A percentile compares a stretch with the other conserved stretches of the same genome.
phyloP scores from a whole-genome alignment of 2,888 invertebrate genomes.

The Apantesis nais region DNA sequence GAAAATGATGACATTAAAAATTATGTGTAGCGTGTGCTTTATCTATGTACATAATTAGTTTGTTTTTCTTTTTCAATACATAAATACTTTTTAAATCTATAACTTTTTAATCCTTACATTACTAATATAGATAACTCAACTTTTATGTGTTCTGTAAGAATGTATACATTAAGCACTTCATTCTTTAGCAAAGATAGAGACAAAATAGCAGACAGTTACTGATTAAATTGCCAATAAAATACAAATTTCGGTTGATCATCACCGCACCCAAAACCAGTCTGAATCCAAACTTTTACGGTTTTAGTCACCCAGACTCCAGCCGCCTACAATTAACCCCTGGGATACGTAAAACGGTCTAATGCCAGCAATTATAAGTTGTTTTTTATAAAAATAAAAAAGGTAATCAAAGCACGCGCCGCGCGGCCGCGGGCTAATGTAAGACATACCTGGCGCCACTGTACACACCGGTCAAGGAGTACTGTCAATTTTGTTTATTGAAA shows the following conservation, averaged over 20 bases:
- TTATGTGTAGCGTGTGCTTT: too few relatives aligned
- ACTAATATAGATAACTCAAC: background rate
- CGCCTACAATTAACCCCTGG: slow-evolving; percentile 77
- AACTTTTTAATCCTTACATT: background rate
- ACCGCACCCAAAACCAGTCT: slow-evolving; percentile 5
- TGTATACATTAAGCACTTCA: background rate
- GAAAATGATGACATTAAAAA: too few relatives aligned
- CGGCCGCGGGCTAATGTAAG: slow-evolving; percentile 40
- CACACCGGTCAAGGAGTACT: slow-evolving; percentile 16
- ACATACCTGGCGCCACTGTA: slow-evolving; percentile 44
- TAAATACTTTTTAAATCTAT: too few relatives aligned
- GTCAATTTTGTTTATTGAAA: slow-evolving; percentile 28
- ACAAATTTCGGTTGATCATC: background rate
- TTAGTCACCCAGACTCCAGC: slow-evolving; percentile 46
- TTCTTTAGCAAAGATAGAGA: background rate
- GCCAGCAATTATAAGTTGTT: slow-evolving; percentile 77
- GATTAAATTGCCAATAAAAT: background rate
- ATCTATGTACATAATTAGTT: too few relatives aligned
- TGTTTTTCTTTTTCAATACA: too few relatives aligned
- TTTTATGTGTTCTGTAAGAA: background rate
- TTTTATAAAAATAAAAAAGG: slow-evolving; percentile 62
- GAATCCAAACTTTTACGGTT: slow-evolving; percentile 16
- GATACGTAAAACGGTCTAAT: slow-evolving; percentile 76
- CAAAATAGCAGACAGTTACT: background rate
- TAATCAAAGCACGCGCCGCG: slow-evolving; percentile 76